Evolutionary conservation across 2,888 invertebrate species (phyloP).

Genomic region (Chaetoderma sp.): DNA sequence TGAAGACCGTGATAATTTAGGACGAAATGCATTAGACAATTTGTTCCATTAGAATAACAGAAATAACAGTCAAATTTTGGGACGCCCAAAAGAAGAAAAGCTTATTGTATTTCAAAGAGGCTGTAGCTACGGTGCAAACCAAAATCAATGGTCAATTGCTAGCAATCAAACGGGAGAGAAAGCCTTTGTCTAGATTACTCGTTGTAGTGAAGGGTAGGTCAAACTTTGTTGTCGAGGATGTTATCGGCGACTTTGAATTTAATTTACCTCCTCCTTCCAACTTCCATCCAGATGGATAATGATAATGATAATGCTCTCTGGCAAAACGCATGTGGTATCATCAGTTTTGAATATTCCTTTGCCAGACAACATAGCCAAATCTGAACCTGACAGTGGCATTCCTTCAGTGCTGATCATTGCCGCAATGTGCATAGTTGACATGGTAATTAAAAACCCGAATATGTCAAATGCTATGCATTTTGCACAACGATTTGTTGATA

Average conservation of each 20-base stretch:
- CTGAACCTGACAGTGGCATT: too few relatives aligned
- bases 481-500: too few relatives aligned
- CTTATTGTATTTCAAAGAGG: background rate
- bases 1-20: background rate
- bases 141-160: background rate
- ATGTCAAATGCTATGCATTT: too few relatives aligned
- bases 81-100: conserved; percentile 3
- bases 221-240: background rate
- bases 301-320: too few relatives aligned
- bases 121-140: background rate
- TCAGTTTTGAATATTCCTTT: too few relatives aligned
- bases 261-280: too few relatives aligned
- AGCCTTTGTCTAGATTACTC: background rate
- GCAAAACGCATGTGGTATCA: too few relatives aligned
- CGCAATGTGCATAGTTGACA: too few relatives aligned
- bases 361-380: too few relatives aligned
- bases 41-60: background rate
- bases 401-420: too few relatives aligned
- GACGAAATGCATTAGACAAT: background rate
- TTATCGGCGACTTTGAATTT: background rate
- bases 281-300: too few relatives aligned
- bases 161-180: background rate
- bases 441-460: too few relatives aligned
- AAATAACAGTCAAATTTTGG: background rate
- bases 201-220: background rate